Percentiles rank a stretch among this genome's conserved stretches.
These are phyloP conservation scores for Mixornis gularis DNA, from an alignment of 2,113 vertebrate species.

Conservation along the genomic window DNA sequence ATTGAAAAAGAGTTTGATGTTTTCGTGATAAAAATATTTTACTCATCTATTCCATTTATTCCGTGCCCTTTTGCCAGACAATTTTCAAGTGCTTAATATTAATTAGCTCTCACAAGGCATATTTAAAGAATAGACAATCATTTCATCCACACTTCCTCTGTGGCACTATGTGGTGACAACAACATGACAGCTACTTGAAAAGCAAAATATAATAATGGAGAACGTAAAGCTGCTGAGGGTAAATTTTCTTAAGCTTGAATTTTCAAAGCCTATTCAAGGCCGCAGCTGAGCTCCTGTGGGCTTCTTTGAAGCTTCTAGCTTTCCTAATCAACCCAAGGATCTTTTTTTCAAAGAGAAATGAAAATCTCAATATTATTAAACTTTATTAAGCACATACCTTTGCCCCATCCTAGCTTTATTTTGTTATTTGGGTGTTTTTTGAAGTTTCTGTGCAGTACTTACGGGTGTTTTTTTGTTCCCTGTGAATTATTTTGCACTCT, in stretches of 20 bases:
- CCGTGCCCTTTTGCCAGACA: not conserved
- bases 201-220: not conserved
- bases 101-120: constrained; percentile 19
- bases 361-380: not conserved
- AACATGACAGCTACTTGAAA: constrained; percentile 10
- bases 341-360: not conserved
- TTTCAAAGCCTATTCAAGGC: constrained; percentile 33
- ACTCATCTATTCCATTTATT: not conserved
- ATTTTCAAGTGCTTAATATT: constrained; percentile 18
- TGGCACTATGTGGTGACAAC: not conserved
- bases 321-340: not conserved
- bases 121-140: not conserved
- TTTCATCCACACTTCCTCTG: constrained; percentile 2
- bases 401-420: not conserved
- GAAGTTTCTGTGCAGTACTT: not conserved
- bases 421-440: not conserved
- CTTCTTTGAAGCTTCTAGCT: constrained; percentile 24
- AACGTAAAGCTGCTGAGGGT: not conserved
- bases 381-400: not conserved
- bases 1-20: not conserved
- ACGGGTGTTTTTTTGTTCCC: not conserved
- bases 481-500: not conserved
- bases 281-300: not conserved
- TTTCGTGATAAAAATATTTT: not conserved
- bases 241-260: not conserved